Conservation (phyloP, 2,113 vertebrate species). For the Salvelinus fontinalis region DNA sequence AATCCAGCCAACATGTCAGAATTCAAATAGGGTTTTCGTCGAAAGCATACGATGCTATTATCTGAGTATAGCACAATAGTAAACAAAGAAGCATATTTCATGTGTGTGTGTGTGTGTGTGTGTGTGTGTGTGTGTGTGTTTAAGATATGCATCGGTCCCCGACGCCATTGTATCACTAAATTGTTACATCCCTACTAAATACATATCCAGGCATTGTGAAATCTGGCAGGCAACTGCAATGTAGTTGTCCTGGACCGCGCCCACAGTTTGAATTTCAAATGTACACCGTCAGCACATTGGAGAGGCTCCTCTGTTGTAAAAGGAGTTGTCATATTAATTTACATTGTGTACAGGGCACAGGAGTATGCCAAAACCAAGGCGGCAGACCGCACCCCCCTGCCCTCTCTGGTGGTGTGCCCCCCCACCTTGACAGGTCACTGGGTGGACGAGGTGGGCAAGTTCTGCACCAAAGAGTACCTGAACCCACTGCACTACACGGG, state of each 20-base stretch:
- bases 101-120: too few relatives aligned
- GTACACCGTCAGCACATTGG: neutral
- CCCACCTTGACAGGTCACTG: constrained; percentile 97
- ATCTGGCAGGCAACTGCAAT: neutral
- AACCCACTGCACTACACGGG: constrained; percentile 97
- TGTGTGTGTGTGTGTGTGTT: too few relatives aligned
- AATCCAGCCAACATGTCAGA: too few relatives aligned
- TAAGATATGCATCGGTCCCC: too few relatives aligned
- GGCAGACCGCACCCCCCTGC: constrained; percentile 88
- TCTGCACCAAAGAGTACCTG: constrained; percentile 94
- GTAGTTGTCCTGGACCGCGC: too few relatives aligned
- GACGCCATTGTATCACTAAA: too few relatives aligned
- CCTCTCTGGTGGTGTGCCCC: constrained; percentile 96
- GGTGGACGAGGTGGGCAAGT: constrained; percentile 98
- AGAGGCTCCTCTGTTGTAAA: neutral
- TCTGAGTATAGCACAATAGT: too few relatives aligned
- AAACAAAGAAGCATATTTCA: too few relatives aligned
- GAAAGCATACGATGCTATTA: too few relatives aligned
- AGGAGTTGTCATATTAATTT: neutral
- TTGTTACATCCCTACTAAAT: too few relatives aligned
- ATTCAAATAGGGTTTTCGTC: too few relatives aligned
- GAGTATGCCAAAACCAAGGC: constrained; percentile 89
- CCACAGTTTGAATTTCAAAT: constrained; percentile 3
- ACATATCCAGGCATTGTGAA: too few relatives aligned
- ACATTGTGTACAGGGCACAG: constrained; percentile 77